Conservation (phyloP, 2,113 vertebrate genomes). For the Mugil cephalus region DNA sequence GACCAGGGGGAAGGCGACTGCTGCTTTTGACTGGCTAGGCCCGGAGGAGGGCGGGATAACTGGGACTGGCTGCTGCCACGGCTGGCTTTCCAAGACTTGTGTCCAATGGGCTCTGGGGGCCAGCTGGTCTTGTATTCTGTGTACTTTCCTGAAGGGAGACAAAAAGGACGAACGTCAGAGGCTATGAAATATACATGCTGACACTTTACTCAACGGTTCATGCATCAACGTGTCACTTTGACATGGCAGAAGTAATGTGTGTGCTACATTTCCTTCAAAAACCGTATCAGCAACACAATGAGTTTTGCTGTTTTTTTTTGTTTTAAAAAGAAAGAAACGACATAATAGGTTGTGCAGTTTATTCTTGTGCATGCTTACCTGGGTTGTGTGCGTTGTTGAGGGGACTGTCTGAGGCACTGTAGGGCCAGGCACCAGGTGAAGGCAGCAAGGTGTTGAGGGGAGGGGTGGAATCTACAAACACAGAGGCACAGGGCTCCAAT, state of each 20-base stretch:
- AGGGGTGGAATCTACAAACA: conserved; percentile 93
- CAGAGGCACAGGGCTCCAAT: background rate
- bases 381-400: conserved; percentile 98
- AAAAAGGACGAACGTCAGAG: background rate
- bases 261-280: background rate
- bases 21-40: conserved; percentile 94
- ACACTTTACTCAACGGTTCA: background rate
- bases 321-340: too few species aligned
- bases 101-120: conserved; percentile 99
- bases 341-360: too few species aligned
- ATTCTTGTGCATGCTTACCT: conserved; percentile 86
- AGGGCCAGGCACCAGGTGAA: conserved; percentile 99
- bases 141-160: conserved; percentile 91
- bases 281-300: too few species aligned
- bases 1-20: conserved; percentile 93
- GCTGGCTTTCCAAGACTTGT: conserved; percentile 98
- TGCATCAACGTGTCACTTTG: background rate
- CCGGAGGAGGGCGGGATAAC: conserved; percentile 95
- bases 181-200: background rate
- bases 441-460: conserved; percentile 99
- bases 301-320: too few species aligned
- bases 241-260: background rate
- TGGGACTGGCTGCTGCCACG: conserved; percentile 96
- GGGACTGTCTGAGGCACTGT: conserved; percentile 99
- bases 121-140: conserved; percentile 98